Percentiles rank a stretch among this genome's conserved stretches.
phyloP scores from a whole-genome alignment of 2,888 invertebrate genomes.

The Coenonympha glycerion region DNA sequence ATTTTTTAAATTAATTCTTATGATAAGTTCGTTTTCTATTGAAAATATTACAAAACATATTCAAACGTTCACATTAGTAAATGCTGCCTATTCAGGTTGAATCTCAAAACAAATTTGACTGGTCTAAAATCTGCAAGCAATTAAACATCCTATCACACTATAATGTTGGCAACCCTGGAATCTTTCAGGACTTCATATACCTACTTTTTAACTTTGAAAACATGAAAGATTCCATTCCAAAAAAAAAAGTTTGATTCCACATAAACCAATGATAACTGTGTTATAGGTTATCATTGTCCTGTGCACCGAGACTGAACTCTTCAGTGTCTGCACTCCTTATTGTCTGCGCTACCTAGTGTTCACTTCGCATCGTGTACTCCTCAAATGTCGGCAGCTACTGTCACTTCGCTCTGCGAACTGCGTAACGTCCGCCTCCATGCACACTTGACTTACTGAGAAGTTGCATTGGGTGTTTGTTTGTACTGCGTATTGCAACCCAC shows the following conservation, averaged over 20 bases:
- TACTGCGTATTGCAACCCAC: conserved; percentile 64
- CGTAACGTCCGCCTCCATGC: conserved; percentile 71
- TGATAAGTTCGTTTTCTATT: too few relatives aligned
- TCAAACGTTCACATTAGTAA: too few relatives aligned
- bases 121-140: too few relatives aligned
- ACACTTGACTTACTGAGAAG: conserved; percentile 65
- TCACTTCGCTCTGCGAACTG: conserved; percentile 69
- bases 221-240: conserved; percentile 58
- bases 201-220: background rate
- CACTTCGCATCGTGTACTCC: conserved; percentile 71
- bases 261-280: conserved; percentile 76
- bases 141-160: too few relatives aligned
- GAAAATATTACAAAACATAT: too few relatives aligned
- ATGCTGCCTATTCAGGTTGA: too few relatives aligned
- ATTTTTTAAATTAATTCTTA: too few relatives aligned
- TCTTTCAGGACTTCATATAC: background rate
- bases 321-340: conserved; percentile 76
- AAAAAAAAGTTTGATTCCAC: conserved; percentile 55
- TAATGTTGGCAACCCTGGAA: conserved; percentile 3
- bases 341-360: conserved; percentile 75
- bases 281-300: conserved; percentile 77
- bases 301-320: conserved; percentile 74
- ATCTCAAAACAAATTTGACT: too few relatives aligned
- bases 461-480: conserved; percentile 62
- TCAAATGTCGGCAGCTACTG: conserved; percentile 65